Percentiles rank a stretch among this genome's conserved stretches.
These are phyloP conservation scores for Streptopelia turtur DNA, from an alignment of 2,797 vertebrate genomes.

Conservation along the genomic window DNA sequence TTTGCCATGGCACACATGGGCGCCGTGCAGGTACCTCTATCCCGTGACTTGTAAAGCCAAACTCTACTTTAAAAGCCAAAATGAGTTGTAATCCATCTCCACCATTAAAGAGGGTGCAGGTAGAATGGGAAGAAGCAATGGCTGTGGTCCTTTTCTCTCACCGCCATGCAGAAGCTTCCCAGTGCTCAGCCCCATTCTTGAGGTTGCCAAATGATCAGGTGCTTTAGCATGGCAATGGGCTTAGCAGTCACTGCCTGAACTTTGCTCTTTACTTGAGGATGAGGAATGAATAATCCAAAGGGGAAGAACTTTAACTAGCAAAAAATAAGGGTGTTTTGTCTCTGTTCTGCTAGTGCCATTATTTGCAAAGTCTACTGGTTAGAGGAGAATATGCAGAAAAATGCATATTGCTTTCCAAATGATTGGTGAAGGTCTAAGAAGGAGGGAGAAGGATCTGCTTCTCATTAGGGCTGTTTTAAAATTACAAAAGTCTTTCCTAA, in stretches of 20 bases:
- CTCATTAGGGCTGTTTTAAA: neutral
- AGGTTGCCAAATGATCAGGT: neutral
- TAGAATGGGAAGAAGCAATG: neutral
- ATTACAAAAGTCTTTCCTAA: neutral
- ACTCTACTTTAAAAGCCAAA: neutral
- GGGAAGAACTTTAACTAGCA: neutral
- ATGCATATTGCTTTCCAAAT: neutral
- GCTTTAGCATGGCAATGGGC: accelerated
- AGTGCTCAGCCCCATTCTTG: neutral
- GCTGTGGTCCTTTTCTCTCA: neutral
- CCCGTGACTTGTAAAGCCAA: neutral
- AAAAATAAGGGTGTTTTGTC: neutral
- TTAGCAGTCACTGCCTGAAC: neutral
- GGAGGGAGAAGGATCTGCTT: neutral
- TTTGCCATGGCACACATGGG: accelerated
- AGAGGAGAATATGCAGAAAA: neutral
- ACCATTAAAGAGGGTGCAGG: neutral
- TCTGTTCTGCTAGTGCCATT: neutral
- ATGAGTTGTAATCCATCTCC: neutral
- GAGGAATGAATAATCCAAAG: neutral
- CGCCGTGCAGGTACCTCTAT: accelerated
- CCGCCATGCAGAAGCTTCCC: neutral
- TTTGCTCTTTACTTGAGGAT: neutral
- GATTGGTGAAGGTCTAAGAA: neutral
- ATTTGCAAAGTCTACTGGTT: neutral